phyloP scores from a whole-genome alignment of 2,888 invertebrate genomes.

The Entomobrya proxima region DNA sequence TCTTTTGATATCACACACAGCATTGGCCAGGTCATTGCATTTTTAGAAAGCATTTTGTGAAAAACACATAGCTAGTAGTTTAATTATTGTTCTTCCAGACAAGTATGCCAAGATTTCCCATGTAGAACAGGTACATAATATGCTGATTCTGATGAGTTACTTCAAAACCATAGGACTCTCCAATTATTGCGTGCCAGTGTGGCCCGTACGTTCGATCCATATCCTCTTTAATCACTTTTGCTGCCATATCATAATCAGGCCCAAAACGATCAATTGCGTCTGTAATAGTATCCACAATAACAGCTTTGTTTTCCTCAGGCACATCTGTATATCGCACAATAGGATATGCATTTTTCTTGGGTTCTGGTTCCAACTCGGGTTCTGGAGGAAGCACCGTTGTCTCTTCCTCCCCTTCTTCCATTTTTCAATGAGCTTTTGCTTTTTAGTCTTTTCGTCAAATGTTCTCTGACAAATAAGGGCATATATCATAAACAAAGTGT shows the following conservation, averaged over 20 bases:
- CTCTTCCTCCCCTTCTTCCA: constrained; percentile 28
- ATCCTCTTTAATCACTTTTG: constrained; percentile 69
- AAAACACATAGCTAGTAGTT: no score
- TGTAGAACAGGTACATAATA: constrained; percentile 69
- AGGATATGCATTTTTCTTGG: constrained; percentile 53
- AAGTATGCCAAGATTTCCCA: constrained; percentile 68
- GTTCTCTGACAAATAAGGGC: no score
- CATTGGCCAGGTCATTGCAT: no score
- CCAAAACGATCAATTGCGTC: constrained; percentile 71
- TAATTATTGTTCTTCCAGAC: constrained; percentile 70
- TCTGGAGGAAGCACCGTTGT: not conserved
- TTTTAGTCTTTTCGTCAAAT: no score
- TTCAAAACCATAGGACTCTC: constrained; percentile 69
- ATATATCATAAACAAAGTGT: no score
- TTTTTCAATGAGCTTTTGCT: no score
- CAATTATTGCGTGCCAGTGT: constrained; percentile 67
- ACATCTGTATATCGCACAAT: constrained; percentile 71
- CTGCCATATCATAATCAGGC: constrained; percentile 67
- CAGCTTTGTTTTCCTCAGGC: constrained; percentile 72
- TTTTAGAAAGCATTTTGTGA: no score
- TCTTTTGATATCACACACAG: no score
- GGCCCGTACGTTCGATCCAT: constrained; percentile 67
- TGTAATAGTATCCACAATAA: constrained; percentile 72
- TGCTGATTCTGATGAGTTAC: constrained; percentile 67
- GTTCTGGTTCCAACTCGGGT: not conserved